These are phyloP conservation scores for Orthosia cruda DNA, from an alignment of 2,888 invertebrate species.

Conservation along the genomic window DNA sequence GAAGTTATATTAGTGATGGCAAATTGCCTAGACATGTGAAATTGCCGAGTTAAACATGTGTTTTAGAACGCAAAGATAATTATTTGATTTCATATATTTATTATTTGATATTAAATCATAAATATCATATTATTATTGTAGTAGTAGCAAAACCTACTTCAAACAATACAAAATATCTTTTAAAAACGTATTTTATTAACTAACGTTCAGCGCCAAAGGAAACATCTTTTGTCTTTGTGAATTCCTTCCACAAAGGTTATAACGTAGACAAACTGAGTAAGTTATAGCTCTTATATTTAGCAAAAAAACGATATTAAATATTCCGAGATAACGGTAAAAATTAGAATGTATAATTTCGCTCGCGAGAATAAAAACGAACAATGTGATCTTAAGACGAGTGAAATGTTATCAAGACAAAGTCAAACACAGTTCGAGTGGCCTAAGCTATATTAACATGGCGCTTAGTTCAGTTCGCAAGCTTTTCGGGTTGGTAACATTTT, in stretches of 20 bases:
- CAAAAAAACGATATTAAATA: constrained; percentile 37
- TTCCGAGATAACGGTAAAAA: constrained; percentile 55
- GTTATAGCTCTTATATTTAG: constrained; percentile 36
- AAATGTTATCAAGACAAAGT: constrained; percentile 48
- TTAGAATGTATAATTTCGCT: constrained; percentile 63
- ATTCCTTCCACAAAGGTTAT: constrained; percentile 48
- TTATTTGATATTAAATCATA: background rate
- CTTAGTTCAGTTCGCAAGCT: constrained; percentile 63
- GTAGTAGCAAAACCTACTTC: background rate
- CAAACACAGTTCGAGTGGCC: constrained; percentile 58
- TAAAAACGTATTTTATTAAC: constrained; percentile 43
- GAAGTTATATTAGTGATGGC: constrained; percentile 1
- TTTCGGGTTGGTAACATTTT: constrained; percentile 70
- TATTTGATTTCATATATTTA: background rate
- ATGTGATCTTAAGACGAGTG: constrained; percentile 23
- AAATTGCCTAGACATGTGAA: background rate
- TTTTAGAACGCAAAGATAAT: background rate
- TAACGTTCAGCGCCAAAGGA: constrained; percentile 27
- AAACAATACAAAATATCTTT: background rate
- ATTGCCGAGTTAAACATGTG: background rate
- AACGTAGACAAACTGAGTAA: constrained; percentile 54
- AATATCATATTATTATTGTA: background rate
- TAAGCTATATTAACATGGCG: constrained; percentile 68
- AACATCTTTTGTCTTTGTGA: constrained; percentile 51
- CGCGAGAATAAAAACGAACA: constrained; percentile 31